These are phyloP conservation scores for Henricia sp. DNA, from an alignment of 53 echinoderm and acorn worm species.

Conservation along the genomic window DNA sequence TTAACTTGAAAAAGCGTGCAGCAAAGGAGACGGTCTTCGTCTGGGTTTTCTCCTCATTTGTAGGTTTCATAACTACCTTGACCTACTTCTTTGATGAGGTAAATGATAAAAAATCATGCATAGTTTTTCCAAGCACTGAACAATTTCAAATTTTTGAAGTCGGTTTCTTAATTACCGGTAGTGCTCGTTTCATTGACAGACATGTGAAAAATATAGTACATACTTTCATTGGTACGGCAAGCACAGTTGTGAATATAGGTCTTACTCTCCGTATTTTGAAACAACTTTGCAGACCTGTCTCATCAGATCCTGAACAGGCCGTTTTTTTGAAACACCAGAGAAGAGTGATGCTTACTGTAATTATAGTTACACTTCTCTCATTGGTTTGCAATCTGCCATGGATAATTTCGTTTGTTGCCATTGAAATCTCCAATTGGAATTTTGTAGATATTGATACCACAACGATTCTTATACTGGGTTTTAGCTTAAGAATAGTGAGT, in stretches of 20 bases:
- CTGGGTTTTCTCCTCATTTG: background rate
- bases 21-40: background rate
- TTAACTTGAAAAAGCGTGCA: background rate
- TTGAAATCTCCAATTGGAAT: background rate
- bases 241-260: too few relatives aligned
- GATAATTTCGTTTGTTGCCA: background rate
- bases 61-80: background rate
- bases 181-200: too few relatives aligned
- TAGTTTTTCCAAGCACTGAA: too few relatives aligned
- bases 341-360: background rate
- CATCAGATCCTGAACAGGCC: too few relatives aligned
- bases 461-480: background rate
- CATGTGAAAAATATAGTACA: too few relatives aligned
- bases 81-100: background rate
- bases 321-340: background rate
- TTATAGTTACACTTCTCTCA: background rate
- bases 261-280: too few relatives aligned
- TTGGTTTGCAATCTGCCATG: background rate
- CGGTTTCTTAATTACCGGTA: too few relatives aligned
- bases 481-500: background rate
- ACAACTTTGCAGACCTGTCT: too few relatives aligned
- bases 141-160: too few relatives aligned
- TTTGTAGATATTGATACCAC: background rate
- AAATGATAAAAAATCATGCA: too few relatives aligned
- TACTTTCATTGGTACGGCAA: too few relatives aligned